Base-by-base conservation (phyloP, 2,888 invertebrate genomes). In the Rhamphomyia laevipes region DNA sequence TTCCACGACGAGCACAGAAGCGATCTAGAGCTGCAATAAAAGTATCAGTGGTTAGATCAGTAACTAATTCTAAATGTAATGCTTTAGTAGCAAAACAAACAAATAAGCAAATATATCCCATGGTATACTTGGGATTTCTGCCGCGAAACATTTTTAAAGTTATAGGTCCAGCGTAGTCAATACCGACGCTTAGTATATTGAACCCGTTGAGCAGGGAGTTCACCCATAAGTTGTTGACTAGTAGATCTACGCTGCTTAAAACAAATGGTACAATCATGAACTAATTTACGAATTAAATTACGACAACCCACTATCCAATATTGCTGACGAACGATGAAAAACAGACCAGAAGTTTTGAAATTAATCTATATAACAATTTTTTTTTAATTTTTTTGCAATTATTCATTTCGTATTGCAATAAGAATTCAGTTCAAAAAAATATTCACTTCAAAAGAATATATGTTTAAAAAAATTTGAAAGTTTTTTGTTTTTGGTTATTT, bases 101-200 rank as follows among this genome's bases (percentile, higher is more conserved):
- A 35, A 45, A 45, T n/a, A 35, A 33, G 33, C 33, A 33, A 10
- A 11, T 17, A 35, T 33, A 35, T 3, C 6, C 37, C 11, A 23
- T 38, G 17, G 4, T 6, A 12, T 33, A n/a, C n/a, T n/a, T n/a
- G n/a, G n/a, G n/a, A n/a, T n/a, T n/a, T n/a, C n/a, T n/a, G n/a
- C n/a, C n/a, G 18, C 43, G 42, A 33, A 30, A 46, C 13, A 42
- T 40, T 31, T 44, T 53, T 48, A 46, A 51, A 38, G 21, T 21
- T 3, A 57, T 37, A 45, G 51, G 56, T 41, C 51, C 52, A 10
- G 30, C 33, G 40, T 44, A 45, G 23, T 48, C 48, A 4, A 48
- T 41, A 12, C 48, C 43, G 16, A 16, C 33, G 17, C 27, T 38
- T 6, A 27, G 27, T 12, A 17, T 15, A 10, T 11, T 16, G 30